Percentiles rank a stretch among this genome's conserved stretches.
These are phyloP conservation scores for Drosophila pruinosa DNA, from an alignment of 1,140 invertebrate species.

Conservation along the genomic window DNA sequence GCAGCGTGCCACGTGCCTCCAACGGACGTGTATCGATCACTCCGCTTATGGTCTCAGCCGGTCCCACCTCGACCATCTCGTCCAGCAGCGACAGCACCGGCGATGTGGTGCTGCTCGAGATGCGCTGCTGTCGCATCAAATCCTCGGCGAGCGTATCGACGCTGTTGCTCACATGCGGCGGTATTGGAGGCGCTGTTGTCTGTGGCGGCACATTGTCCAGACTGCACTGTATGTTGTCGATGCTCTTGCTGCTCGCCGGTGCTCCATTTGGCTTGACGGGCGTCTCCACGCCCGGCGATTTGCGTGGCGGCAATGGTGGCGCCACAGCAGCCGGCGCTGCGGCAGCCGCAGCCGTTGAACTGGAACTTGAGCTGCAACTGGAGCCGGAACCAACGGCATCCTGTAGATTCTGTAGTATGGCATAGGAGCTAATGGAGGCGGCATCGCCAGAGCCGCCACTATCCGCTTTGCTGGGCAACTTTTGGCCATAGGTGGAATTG, in stretches of 20 bases:
- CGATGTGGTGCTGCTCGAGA: slow-evolving; percentile 57
- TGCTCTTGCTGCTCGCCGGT: slow-evolving; percentile 66
- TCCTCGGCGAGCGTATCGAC: slow-evolving; percentile 74
- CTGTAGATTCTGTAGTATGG: slow-evolving; percentile 76
- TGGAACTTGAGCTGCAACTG: slow-evolving; percentile 1
- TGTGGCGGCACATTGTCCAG: slow-evolving; percentile 77
- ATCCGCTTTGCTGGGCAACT: slow-evolving; percentile 53
- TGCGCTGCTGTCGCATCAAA: slow-evolving; percentile 67
- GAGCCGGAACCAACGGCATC: slow-evolving; percentile 25
- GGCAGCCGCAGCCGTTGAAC: background rate
- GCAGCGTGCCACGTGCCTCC: slow-evolving; percentile 68
- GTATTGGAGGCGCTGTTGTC: slow-evolving; percentile 81
- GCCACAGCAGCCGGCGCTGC: slow-evolving; percentile 37
- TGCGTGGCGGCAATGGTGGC: slow-evolving; percentile 85
- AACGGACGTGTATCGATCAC: slow-evolving; percentile 85
- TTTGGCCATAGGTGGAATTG: slow-evolving; percentile 69
- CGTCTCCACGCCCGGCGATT: slow-evolving; percentile 84
- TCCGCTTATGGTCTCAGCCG: slow-evolving; percentile 87
- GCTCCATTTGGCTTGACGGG: slow-evolving; percentile 54
- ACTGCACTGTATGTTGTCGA: slow-evolving; percentile 71
- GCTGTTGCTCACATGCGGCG: slow-evolving; percentile 64
- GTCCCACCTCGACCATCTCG: slow-evolving; percentile 84
- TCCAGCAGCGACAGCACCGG: slow-evolving; percentile 71
- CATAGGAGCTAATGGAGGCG: slow-evolving; percentile 70
- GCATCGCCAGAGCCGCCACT: slow-evolving; percentile 52